These are phyloP conservation scores for Isurus oxyrinchus DNA, from an alignment of 2,113 vertebrate species.

Conservation along the genomic window DNA sequence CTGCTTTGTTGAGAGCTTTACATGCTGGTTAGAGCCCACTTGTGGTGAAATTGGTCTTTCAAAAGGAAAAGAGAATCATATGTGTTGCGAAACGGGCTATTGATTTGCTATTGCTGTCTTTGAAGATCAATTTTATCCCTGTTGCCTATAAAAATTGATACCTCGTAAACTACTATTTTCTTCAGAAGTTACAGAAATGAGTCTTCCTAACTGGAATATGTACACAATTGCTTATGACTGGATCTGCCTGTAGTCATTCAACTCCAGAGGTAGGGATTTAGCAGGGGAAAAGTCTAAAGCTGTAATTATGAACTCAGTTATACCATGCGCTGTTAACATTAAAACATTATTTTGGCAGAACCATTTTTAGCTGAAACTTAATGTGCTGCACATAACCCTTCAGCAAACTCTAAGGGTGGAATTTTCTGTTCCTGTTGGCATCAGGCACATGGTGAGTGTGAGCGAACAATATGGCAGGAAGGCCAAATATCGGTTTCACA, in stretches of 20 bases:
- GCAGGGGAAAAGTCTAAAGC: background rate
- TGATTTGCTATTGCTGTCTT: background rate
- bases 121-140: background rate
- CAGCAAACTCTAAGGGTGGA: background rate
- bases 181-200: background rate
- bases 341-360: background rate
- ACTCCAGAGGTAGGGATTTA: background rate
- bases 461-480: too few relatives aligned
- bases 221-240: background rate
- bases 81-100: background rate
- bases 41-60: background rate
- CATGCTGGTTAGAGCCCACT: background rate
- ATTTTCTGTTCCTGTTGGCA: too few relatives aligned
- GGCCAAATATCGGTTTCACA: too few relatives aligned
- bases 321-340: background rate
- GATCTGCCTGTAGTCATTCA: background rate
- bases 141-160: background rate
- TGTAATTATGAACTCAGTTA: background rate
- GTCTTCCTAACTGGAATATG: background rate
- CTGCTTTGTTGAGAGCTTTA: background rate
- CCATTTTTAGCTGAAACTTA: background rate
- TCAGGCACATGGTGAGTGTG: too few relatives aligned
- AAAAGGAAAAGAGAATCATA: background rate
- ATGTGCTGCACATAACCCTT: background rate
- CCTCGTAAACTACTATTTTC: background rate